Percentiles rank a stretch among this genome's conserved stretches.
Evolutionary conservation across 2,113 vertebrate species (phyloP).

Genomic region (Pseudorasbora parva): DNA sequence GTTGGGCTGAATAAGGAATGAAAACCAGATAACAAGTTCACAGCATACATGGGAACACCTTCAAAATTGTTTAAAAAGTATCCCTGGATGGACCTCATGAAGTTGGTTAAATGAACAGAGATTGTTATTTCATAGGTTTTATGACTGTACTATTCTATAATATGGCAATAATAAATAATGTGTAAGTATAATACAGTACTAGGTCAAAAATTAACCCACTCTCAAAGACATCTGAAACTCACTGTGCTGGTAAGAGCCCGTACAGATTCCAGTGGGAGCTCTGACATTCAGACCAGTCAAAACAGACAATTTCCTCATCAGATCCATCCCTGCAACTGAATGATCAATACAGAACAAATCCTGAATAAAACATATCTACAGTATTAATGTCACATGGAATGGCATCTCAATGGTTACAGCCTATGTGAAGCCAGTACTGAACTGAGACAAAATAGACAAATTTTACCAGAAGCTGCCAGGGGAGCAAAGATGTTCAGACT

Average conservation of each 20-base stretch:
- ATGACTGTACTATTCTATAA: no score
- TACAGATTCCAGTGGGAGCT: conserved; percentile 78
- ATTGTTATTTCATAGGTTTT: no score
- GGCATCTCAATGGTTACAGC: neutral
- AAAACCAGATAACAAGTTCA: no score
- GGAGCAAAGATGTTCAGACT: conserved; percentile 82
- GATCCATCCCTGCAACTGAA: conserved; percentile 76
- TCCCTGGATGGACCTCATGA: no score
- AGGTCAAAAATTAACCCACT: no score
- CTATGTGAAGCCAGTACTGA: neutral
- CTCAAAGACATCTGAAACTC: conserved; percentile 61
- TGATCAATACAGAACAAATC: neutral
- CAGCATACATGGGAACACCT: no score
- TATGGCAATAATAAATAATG: no score
- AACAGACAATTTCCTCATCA: conserved; percentile 77
- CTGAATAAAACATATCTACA: neutral
- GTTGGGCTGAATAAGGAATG: no score
- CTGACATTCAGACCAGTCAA: conserved; percentile 79
- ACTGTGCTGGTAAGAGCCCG: conserved; percentile 85
- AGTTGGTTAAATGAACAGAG: no score
- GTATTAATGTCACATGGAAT: neutral
- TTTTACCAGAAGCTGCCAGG: conserved; percentile 82
- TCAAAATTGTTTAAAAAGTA: no score
- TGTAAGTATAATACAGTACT: no score
- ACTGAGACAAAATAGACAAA: conserved; percentile 26